Conservation (phyloP, 1,140 invertebrate species). For the Calephelis virginiensis region DNA sequence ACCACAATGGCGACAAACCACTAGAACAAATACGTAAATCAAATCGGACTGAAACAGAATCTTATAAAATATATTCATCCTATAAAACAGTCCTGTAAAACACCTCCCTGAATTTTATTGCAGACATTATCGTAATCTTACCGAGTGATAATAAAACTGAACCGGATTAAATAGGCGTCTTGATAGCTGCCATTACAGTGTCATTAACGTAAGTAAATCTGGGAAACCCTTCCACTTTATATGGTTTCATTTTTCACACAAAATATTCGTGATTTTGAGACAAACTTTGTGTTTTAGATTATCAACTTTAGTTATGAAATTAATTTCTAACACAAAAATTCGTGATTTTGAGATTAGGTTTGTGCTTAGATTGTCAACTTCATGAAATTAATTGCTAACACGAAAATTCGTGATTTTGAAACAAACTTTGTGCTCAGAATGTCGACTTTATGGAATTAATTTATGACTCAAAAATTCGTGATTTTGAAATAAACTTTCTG, state of each 20-base stretch:
- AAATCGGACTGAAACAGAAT: neutral
- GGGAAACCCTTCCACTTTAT: constrained; percentile 7
- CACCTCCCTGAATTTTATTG: constrained; percentile 27
- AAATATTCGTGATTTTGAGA: neutral
- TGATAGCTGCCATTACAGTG: constrained; percentile 4
- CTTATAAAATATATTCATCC: constrained; percentile 12
- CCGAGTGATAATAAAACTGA: constrained; percentile 27
- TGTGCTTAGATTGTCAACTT: no score
- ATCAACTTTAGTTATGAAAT: no score
- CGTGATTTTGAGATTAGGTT: no score
- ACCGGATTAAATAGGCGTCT: constrained; percentile 20
- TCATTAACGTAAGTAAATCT: constrained; percentile 14
- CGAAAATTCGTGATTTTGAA: no score
- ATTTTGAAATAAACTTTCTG: no score
- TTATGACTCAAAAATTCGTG: no score
- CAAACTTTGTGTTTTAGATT: no score
- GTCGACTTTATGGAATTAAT: no score
- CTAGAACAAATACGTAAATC: neutral
- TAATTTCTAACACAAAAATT: no score
- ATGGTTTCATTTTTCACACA: constrained; percentile 18
- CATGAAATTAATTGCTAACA: no score
- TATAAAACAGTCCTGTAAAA: constrained; percentile 31
- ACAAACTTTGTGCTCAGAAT: no score
- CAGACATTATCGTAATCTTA: constrained; percentile 25
- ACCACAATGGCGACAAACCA: neutral